Evolutionary conservation across 2,888 invertebrate species (phyloP).

Genomic region (Pandemis cinnamomeana): DNA sequence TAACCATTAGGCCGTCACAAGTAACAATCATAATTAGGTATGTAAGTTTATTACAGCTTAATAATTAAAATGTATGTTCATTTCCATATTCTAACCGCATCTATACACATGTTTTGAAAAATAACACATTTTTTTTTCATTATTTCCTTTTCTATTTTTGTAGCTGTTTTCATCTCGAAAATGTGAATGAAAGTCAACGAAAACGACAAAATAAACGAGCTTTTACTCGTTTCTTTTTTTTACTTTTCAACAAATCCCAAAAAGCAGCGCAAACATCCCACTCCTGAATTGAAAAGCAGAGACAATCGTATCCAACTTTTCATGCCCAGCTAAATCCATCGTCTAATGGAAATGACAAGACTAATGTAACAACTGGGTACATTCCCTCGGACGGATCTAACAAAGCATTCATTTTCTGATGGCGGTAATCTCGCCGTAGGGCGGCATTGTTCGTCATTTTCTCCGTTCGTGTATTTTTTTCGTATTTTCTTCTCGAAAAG

Average conservation of each 20-base stretch:
- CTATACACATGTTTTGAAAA: neutral
- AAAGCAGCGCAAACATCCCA: constrained; percentile 48
- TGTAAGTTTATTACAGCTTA: neutral
- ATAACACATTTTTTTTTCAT: neutral
- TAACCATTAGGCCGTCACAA: no score
- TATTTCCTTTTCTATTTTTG: neutral
- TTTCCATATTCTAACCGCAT: neutral
- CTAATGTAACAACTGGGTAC: constrained; percentile 81
- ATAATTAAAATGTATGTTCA: neutral
- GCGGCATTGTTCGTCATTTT: constrained; percentile 82
- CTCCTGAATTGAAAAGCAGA: constrained; percentile 65
- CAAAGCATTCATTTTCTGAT: constrained; percentile 84
- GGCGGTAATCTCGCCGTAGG: constrained; percentile 84
- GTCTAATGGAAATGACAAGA: constrained; percentile 78
- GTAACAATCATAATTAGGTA: no score
- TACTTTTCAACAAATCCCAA: constrained; percentile 36
- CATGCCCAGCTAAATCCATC: constrained; percentile 61
- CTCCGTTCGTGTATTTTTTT: constrained; percentile 69
- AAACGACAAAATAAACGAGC: constrained; percentile 10
- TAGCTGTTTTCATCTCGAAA: constrained; percentile 2
- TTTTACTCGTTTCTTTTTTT: constrained; percentile 15
- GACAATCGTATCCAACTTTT: constrained; percentile 64
- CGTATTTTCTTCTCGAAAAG: constrained; percentile 77
- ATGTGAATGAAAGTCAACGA: constrained; percentile 13
- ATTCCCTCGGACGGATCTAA: constrained; percentile 75